Evolutionary conservation across 37 sponge, comb jelly and placozoan species (phyloP), one percentile per base, ranked within the genome.

Genomic region (Mnemiopsis leidyi): DNA sequence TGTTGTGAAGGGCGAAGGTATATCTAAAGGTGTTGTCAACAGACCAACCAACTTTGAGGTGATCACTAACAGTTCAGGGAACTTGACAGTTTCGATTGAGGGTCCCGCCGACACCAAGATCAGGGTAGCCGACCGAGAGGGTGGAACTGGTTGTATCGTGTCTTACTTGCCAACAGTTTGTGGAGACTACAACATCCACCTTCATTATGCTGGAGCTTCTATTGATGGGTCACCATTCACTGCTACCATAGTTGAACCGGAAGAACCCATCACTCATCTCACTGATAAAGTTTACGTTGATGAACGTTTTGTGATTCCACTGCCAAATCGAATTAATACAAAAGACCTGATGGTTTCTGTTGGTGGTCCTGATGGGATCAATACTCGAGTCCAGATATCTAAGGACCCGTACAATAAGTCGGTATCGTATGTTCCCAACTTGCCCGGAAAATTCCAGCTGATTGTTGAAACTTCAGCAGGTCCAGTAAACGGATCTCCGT

Each of bases 361-460:
- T 71, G 75, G 75, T 5, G 75, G 75, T n/a, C 75, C 75, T 71
- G 75, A 71, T 71, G 75, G 75, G 26, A 71, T 71, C 26, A n/a
- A 71, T 18, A 71, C 75, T 28, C 5, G 20, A 24, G 30, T 71
- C 7, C 75, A 71, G 75, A 28, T 71, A 7, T 71, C 75, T 24
- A 71, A 71, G 23, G 75, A 71, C 23, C 61, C 61, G 5, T 24
- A 71, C 21, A n/a, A n/a, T 24, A n/a, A 28, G 23, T n/a, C 75
- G 2, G 30, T 71, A 7, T 29, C 75, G 20, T 71, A 71, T 28
- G 30, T 71, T 24, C 75, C 75, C 3, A 28, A 71, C 30, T 5
- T 29, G 21, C 75, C 75, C 2, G 75, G 75, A 28, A 71, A 18
- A 24, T 71, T 29, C 30, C 75, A 71, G 23, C 75, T 71, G 30